Conservation (phyloP, 2,888 invertebrate species). For the Phragmatobia fuliginosa region DNA sequence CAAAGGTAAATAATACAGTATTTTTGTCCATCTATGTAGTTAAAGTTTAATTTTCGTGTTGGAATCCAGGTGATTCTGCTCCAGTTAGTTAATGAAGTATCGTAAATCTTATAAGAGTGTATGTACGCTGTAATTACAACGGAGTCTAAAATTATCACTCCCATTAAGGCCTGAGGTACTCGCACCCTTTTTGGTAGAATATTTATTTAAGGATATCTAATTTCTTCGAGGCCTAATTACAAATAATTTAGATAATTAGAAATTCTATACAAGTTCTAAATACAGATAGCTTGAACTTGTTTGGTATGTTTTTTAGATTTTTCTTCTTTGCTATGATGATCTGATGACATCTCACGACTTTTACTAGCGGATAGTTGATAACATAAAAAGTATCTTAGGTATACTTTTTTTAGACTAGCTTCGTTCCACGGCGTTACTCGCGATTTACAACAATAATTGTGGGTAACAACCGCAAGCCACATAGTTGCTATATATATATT, state of each 20-base stretch:
- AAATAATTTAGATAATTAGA: not conserved
- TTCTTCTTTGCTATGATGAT: too few species aligned
- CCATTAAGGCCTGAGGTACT: not conserved
- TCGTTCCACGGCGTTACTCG: too few species aligned
- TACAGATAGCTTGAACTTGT: not conserved
- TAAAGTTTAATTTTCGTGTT: not conserved
- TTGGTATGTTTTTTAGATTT: too few species aligned
- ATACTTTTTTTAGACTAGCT: too few species aligned
- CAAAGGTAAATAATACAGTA: not conserved
- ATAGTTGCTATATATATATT: not conserved
- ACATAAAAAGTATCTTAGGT: too few species aligned
- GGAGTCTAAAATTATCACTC: not conserved
- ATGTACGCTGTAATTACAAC: not conserved
- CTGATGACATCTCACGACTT: too few species aligned
- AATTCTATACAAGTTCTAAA: not conserved
- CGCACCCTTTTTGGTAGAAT: not conserved
- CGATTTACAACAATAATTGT: too few species aligned
- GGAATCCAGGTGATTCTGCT: not conserved
- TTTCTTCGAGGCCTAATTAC: not conserved
- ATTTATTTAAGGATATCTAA: not conserved
- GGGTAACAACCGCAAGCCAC: not conserved
- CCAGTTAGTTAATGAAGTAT: constrained; percentile 2
- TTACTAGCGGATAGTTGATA: too few species aligned
- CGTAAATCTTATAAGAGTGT: constrained; percentile 16
- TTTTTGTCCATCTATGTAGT: not conserved